Evolutionary conservation across 2,113 vertebrate genomes (phyloP).

Genomic region (Rhinopomastus cyanomelas): DNA sequence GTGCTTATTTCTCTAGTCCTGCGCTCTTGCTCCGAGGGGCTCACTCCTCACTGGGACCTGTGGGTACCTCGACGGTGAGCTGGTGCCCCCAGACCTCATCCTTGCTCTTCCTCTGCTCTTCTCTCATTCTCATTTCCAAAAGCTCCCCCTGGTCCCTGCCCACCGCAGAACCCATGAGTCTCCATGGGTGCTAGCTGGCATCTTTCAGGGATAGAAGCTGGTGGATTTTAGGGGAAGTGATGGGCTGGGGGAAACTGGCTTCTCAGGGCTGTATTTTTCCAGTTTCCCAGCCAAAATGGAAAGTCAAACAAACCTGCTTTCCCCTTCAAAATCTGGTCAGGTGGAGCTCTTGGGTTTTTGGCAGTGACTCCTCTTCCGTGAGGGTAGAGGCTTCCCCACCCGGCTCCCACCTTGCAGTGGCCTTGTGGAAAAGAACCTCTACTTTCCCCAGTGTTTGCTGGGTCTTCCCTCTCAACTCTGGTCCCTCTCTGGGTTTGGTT

Average conservation of each 20-base stretch:
- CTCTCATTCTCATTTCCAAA: not conserved
- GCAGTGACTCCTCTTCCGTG: not conserved
- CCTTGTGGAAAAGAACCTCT: not conserved
- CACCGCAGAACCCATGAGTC: not conserved
- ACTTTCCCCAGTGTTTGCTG: not conserved
- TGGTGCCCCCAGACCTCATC: not conserved
- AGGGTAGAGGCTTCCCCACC: not conserved
- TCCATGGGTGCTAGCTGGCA: not conserved
- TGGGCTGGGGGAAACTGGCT: not conserved
- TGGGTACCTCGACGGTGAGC: not conserved
- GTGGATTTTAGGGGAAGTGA: not conserved
- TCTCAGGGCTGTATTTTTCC: not conserved
- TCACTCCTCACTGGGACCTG: not conserved
- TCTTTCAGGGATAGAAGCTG: not conserved
- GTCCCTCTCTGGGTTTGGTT: not conserved
- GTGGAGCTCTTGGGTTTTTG: not conserved
- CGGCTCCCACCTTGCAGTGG: not conserved
- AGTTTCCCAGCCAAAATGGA: not conserved
- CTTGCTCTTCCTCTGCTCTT: not conserved
- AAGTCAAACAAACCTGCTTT: not conserved
- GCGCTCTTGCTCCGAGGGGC: not conserved
- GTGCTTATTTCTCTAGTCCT: not conserved
- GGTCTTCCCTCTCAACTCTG: not conserved
- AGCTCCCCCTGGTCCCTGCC: not conserved
- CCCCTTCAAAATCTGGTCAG: not conserved